Percentiles rank a stretch among this genome's conserved stretches.
phyloP scores from a whole-genome alignment of 2,888 invertebrate genomes.

The Molorchus minor region DNA sequence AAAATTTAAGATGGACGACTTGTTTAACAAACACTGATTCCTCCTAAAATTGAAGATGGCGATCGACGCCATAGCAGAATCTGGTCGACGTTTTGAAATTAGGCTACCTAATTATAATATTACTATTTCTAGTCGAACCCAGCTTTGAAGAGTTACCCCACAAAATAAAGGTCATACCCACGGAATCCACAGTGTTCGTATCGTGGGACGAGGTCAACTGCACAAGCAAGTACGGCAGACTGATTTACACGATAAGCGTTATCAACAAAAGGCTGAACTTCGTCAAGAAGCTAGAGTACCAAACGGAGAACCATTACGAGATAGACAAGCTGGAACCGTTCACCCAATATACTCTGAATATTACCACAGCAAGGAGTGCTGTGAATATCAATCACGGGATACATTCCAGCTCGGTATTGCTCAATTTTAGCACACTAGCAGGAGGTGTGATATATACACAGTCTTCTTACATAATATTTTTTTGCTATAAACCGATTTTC shows the following conservation, averaged over 20 bases:
- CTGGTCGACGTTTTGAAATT: no score
- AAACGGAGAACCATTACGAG: conserved; percentile 44
- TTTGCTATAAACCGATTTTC: conserved; percentile 38
- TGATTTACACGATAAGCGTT: conserved; percentile 49
- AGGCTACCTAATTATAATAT: no score
- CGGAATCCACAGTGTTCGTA: conserved; percentile 46
- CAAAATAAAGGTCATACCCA: conserved; percentile 47
- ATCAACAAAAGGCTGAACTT: conserved; percentile 40
- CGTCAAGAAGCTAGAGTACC: conserved; percentile 37
- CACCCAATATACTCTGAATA: conserved; percentile 51
- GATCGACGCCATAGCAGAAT: no score
- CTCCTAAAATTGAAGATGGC: no score
- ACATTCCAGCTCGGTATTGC: conserved; percentile 36
- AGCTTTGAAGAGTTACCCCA: conserved; percentile 52
- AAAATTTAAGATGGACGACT: no score
- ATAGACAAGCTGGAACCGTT: conserved; percentile 50
- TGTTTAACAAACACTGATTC: no score
- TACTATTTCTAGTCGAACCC: conserved; percentile 48
- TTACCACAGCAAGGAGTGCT: conserved; percentile 49
- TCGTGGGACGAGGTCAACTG: conserved; percentile 55
- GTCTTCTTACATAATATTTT: no score
- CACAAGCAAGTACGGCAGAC: conserved; percentile 48
- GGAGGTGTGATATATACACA: conserved; percentile 51
- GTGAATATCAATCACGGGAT: conserved; percentile 41
- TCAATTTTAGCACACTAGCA: conserved; percentile 53